A percentile compares a stretch with the other conserved stretches of the same genome.
These are phyloP conservation scores for Leuctra nigra DNA, from an alignment of 2,888 invertebrate genomes.

Conservation along the genomic window DNA sequence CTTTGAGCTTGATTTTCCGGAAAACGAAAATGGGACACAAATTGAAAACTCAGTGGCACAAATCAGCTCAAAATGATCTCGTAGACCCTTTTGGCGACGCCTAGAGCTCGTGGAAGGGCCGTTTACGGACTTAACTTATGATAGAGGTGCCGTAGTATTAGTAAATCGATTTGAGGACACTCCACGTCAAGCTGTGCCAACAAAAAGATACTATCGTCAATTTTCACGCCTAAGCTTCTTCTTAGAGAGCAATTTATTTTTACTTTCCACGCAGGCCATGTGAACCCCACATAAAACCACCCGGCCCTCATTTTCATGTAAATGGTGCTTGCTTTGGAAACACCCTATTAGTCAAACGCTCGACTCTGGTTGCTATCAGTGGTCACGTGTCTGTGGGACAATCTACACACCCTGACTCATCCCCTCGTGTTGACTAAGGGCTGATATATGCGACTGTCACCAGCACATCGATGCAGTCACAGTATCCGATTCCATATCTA, in stretches of 20 bases:
- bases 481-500: slow-evolving; percentile 1
- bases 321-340: background rate
- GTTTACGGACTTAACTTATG: no score
- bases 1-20: no score
- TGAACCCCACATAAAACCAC: slow-evolving; percentile 11
- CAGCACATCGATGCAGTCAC: background rate
- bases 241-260: slow-evolving; percentile 2
- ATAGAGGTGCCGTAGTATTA: no score
- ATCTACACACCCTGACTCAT: slow-evolving; percentile 11
- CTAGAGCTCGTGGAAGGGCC: no score
- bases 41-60: no score
- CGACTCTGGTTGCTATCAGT: background rate
- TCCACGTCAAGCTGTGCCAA: no score
- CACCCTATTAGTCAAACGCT: slow-evolving; percentile 7
- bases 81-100: no score
- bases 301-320: background rate
- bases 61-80: no score
- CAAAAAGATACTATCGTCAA: no score
- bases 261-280: no score
- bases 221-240: background rate
- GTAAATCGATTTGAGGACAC: no score
- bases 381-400: slow-evolving; percentile 11
- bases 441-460: slow-evolving; percentile 7
- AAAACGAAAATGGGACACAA: no score
- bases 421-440: slow-evolving; percentile 16